Conservation (phyloP, 64 coral and sea anemone species). For the Montipora cactus region DNA sequence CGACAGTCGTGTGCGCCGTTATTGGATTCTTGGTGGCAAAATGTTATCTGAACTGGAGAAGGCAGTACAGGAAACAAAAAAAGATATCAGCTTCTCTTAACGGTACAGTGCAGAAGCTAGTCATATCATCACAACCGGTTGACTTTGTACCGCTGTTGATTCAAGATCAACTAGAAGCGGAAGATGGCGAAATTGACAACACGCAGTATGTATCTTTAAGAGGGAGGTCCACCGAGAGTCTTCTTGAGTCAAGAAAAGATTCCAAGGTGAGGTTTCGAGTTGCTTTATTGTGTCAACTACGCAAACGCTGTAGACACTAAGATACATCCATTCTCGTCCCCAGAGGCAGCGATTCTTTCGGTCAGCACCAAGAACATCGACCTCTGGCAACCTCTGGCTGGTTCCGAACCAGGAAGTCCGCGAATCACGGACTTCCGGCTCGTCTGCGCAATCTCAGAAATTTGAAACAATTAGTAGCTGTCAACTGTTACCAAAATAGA, state of each 20-base stretch:
- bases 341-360: too few species aligned
- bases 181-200: neutral
- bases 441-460: too few species aligned
- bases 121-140: conserved; percentile 21
- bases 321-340: too few species aligned
- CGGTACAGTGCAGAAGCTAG: conserved; percentile 4
- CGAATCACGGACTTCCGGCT: too few species aligned
- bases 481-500: too few species aligned
- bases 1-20: neutral
- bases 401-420: too few species aligned
- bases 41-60: conserved; percentile 46
- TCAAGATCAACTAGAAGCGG: conserved; percentile 30
- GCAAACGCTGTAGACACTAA: too few species aligned
- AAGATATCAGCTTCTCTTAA: neutral
- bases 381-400: too few species aligned
- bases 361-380: too few species aligned
- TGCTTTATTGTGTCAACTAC: too few species aligned
- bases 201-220: neutral
- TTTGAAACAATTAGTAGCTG: too few species aligned
- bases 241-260: neutral
- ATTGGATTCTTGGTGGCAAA: neutral
- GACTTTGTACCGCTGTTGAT: conserved; percentile 32
- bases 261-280: neutral
- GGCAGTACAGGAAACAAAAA: conserved; percentile 8
- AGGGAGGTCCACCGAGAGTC: neutral